These are phyloP conservation scores for Kradibia gibbosae DNA, from an alignment of 1,140 invertebrate genomes.

Conservation along the genomic window DNA sequence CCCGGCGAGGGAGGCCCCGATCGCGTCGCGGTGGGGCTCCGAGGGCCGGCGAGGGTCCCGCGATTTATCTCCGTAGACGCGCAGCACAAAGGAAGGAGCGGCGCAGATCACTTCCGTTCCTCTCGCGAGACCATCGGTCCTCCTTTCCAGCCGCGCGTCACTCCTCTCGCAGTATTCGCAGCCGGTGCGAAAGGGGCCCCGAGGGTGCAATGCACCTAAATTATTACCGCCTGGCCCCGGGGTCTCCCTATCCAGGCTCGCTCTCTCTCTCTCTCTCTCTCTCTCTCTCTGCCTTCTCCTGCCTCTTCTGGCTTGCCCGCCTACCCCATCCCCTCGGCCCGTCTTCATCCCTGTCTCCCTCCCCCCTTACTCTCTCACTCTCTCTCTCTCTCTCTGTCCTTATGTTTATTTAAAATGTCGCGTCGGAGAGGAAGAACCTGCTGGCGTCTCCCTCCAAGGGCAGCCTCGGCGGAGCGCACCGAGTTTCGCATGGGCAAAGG, in stretches of 20 bases:
- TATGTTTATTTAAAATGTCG: conserved; percentile 42
- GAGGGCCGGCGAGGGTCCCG: too few species aligned
- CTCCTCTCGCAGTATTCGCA: background rate
- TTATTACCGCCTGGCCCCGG: conserved; percentile 21
- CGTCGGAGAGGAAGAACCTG: conserved; percentile 41
- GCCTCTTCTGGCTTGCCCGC: too few species aligned
- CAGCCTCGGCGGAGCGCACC: background rate
- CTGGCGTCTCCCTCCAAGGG: background rate
- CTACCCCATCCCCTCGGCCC: too few species aligned
- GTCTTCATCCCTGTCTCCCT: conserved; percentile 19
- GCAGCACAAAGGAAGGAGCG: background rate
- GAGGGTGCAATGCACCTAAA: conserved; percentile 49
- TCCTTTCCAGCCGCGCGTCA: conserved; percentile 26
- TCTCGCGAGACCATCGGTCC: conserved; percentile 4
- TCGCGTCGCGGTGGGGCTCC: too few species aligned
- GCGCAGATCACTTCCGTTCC: conserved; percentile 43
- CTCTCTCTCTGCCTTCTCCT: too few species aligned
- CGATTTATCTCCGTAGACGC: background rate
- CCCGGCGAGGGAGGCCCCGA: background rate
- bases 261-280: too few species aligned
- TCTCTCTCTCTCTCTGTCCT: background rate
- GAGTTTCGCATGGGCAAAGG: conserved; percentile 18
- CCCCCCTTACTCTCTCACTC: too few species aligned
- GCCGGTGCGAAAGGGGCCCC: background rate
- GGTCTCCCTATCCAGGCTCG: background rate